Percentiles rank a stretch among this genome's conserved stretches.
phyloP scores from a whole-genome alignment of 2,113 vertebrate genomes.

The Acanthisitta chloris region DNA sequence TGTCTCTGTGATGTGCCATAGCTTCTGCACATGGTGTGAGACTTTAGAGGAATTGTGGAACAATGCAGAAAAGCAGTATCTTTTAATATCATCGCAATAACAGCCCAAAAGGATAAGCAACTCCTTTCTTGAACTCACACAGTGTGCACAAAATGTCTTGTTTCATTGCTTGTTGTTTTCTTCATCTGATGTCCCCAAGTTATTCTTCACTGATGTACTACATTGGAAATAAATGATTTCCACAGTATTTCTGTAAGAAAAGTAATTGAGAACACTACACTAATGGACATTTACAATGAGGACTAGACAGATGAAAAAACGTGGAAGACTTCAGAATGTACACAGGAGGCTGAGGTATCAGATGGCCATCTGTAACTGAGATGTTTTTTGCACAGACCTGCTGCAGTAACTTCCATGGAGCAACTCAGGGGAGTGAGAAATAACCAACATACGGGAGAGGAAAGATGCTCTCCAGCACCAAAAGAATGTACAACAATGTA shows the following conservation, averaged over 20 bases:
- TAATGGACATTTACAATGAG: background rate
- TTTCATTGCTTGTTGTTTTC: background rate
- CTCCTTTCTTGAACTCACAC: background rate
- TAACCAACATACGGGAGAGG: background rate
- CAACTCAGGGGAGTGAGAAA: background rate
- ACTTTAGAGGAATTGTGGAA: background rate
- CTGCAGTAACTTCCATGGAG: background rate
- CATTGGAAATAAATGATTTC: background rate
- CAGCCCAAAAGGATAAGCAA: background rate
- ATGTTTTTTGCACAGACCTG: background rate
- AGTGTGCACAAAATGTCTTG: background rate
- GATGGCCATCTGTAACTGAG: background rate
- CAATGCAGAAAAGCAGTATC: background rate
- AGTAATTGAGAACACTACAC: background rate
- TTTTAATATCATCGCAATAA: background rate
- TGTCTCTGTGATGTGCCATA: background rate
- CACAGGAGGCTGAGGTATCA: background rate
- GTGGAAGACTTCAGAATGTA: fast-evolving
- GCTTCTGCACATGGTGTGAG: background rate
- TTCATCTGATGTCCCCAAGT: background rate
- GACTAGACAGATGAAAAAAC: background rate
- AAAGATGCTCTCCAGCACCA: background rate
- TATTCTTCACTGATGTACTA: background rate
- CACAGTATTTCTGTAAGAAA: background rate
- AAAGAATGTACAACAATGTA: background rate